Conservation (phyloP, 2,797 vertebrate genomes). For the Epinephelus coioides region DNA sequence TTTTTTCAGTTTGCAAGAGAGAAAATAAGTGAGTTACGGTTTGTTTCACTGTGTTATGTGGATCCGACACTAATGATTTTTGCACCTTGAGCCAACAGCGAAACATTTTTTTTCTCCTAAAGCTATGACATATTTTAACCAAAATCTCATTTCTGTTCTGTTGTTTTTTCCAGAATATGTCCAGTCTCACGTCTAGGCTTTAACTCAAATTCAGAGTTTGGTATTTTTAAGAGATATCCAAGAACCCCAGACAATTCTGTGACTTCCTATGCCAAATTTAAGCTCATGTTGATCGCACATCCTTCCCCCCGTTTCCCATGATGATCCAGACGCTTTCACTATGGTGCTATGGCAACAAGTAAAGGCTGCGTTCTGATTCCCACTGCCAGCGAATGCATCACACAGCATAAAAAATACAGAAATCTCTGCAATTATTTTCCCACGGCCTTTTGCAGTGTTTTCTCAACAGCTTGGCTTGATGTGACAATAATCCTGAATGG, state of each 20-base stretch:
- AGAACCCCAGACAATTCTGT: background rate
- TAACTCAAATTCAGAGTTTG: background rate
- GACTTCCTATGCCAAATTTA: background rate
- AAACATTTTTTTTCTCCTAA: background rate
- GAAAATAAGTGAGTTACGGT: background rate
- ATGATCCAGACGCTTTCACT: constrained; percentile 38
- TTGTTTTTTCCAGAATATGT: constrained; percentile 1
- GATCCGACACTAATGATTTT: background rate
- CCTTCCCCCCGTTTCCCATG: constrained; percentile 20
- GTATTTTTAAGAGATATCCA: background rate
- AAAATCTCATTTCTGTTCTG: background rate
- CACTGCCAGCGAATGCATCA: constrained; percentile 33
- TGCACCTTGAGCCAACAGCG: background rate
- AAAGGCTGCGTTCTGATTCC: constrained; percentile 49
- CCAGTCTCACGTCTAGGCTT: background rate
- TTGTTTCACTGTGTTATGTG: constrained; percentile 2
- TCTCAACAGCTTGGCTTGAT: constrained; percentile 21
- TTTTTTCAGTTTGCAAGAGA: background rate
- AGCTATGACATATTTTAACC: background rate
- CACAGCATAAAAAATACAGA: constrained; percentile 25
- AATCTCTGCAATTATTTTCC: constrained; percentile 32
- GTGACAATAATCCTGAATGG: constrained; percentile 13
- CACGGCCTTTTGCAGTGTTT: constrained; percentile 14
- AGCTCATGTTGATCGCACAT: constrained; percentile 16
- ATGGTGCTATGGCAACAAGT: constrained; percentile 68